Evolutionary conservation across 1,140 invertebrate genomes (phyloP).

Genomic region (Sitophilus oryzae): DNA sequence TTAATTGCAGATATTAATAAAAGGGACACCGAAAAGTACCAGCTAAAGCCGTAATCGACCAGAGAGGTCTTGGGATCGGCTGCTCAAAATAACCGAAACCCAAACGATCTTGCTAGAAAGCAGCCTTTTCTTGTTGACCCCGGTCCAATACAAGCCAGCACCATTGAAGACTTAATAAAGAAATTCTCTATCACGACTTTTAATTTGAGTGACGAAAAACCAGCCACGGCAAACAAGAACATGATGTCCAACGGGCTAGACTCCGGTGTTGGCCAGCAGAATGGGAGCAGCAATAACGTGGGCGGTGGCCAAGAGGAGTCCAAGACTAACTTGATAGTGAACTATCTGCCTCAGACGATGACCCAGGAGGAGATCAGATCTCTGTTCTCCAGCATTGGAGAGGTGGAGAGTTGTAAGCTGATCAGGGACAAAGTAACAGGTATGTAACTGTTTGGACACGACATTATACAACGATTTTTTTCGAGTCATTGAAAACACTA

Average conservation of each 20-base stretch:
- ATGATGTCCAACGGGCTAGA: conserved; percentile 85
- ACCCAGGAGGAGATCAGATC: conserved; percentile 98
- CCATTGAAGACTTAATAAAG: conserved; percentile 32
- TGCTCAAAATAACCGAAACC: conserved; percentile 3
- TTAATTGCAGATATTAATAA: neutral
- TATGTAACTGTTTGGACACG: conserved; percentile 45
- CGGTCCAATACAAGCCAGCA: conserved; percentile 21
- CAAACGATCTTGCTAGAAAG: conserved; percentile 5
- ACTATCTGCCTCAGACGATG: conserved; percentile 99
- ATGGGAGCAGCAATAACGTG: conserved; percentile 63
- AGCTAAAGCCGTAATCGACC: conserved; percentile 10
- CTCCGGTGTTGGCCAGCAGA: conserved; percentile 58
- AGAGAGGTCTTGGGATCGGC: conserved; percentile 16
- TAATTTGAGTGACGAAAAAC: conserved; percentile 35
- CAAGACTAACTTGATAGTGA: conserved; percentile 98
- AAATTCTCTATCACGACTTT: conserved; percentile 31
- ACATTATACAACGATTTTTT: neutral
- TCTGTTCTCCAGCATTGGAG: conserved; percentile 95
- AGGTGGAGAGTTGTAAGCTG: conserved; percentile 98
- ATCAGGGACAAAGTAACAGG: conserved; percentile 98
- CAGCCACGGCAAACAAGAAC: conserved; percentile 29
- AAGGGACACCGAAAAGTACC: conserved; percentile 8
- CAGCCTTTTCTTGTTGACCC: conserved; percentile 17
- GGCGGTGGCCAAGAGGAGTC: conserved; percentile 74
- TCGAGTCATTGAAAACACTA: neutral